Conservation (phyloP, 1,140 invertebrate genomes). For the Brachionus manjavacas region DNA sequence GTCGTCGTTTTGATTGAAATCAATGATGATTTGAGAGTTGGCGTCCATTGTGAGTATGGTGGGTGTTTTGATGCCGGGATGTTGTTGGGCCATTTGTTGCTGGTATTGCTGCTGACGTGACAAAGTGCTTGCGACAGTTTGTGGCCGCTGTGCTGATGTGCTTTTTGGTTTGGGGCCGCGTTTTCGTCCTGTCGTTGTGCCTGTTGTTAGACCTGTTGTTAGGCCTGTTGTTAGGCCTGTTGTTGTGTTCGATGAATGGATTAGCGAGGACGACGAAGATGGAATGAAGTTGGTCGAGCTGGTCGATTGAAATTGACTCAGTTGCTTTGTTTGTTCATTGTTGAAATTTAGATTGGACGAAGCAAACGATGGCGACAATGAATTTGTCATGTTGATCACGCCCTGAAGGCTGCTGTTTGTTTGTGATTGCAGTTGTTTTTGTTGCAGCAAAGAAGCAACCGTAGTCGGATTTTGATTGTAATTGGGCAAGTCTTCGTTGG, state of each 20-base stretch:
- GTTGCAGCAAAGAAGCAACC: conserved; percentile 5
- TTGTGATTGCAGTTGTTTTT: conserved; percentile 18
- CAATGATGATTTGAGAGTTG: conserved; percentile 40
- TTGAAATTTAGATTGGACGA: neutral
- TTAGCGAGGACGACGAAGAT: neutral
- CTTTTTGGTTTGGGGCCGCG: neutral
- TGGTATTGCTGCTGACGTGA: conserved; percentile 9
- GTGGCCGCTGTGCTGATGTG: neutral
- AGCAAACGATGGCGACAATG: neutral
- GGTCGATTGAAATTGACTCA: neutral
- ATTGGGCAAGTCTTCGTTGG: conserved; percentile 35
- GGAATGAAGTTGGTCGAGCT: neutral
- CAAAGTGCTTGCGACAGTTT: neutral
- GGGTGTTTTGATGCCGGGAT: conserved; percentile 31
- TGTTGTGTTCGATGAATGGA: too few species aligned
- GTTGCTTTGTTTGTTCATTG: neutral
- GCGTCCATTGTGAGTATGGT: conserved; percentile 38
- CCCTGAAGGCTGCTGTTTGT: neutral
- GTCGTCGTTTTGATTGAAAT: conserved; percentile 41
- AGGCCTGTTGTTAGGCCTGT: too few species aligned
- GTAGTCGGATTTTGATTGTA: conserved; percentile 36
- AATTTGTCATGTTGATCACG: neutral
- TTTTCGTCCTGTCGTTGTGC: too few species aligned
- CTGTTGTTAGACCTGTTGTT: too few species aligned
- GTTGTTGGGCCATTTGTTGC: conserved; percentile 19